These are phyloP conservation scores for Aleiodes testaceus DNA, from an alignment of 2,888 invertebrate genomes.

Conservation along the genomic window DNA sequence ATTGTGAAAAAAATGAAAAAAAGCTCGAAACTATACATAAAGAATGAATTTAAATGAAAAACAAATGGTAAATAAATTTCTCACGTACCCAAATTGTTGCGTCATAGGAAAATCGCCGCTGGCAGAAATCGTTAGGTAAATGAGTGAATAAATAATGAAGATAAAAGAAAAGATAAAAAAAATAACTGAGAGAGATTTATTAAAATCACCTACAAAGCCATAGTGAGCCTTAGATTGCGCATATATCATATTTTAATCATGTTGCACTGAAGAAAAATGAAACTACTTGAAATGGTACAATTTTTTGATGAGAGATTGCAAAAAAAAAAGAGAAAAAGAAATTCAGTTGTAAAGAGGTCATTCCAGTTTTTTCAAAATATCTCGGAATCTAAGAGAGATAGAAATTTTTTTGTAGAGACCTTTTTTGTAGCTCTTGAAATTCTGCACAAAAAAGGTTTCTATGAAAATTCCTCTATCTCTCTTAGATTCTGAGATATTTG, in stretches of 20 bases:
- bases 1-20: constrained; percentile 13
- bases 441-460: no score
- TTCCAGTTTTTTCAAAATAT: no score
- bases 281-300: constrained; percentile 30
- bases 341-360: no score
- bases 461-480: no score
- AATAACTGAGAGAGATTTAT: constrained; percentile 22
- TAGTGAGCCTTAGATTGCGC: constrained; percentile 38
- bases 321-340: constrained; percentile 13
- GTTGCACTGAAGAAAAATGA: constrained; percentile 38
- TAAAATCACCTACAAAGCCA: constrained; percentile 39
- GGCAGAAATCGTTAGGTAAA: constrained; percentile 20
- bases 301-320: constrained; percentile 23
- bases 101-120: constrained; percentile 27
- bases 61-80: constrained; percentile 23
- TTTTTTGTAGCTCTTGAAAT: no score
- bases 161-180: not conserved
- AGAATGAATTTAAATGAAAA: not conserved
- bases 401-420: no score
- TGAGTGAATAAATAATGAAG: constrained; percentile 11
- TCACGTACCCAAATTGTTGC: constrained; percentile 35
- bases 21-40: constrained; percentile 22
- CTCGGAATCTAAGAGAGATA: no score
- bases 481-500: no score
- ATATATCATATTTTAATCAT: constrained; percentile 39